phyloP scores from a whole-genome alignment of 2,888 invertebrate species.

The Neoscelio sp. region DNA sequence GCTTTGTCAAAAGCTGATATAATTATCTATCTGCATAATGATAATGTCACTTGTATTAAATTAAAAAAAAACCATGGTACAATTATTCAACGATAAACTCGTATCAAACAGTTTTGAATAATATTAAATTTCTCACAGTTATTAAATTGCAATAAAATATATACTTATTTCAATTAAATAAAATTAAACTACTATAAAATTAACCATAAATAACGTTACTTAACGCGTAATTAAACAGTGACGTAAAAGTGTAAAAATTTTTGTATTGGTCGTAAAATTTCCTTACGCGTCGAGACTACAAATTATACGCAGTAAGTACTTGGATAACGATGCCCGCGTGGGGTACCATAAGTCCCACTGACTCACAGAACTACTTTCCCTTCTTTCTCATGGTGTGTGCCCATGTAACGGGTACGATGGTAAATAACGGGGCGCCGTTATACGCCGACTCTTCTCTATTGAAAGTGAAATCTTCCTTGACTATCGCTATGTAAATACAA shows the following conservation, averaged over 20 bases:
- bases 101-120: too few species aligned
- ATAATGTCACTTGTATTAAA: too few species aligned
- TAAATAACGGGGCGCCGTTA: conserved; percentile 77
- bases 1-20: too few species aligned
- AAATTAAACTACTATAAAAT: conserved; percentile 5
- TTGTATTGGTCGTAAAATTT: conserved; percentile 32
- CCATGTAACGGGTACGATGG: conserved; percentile 64
- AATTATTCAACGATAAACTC: too few species aligned
- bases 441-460: conserved; percentile 73
- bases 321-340: conserved; percentile 45
- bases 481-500: conserved; percentile 47
- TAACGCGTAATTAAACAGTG: conserved; percentile 28
- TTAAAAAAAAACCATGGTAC: too few species aligned
- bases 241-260: conserved; percentile 29
- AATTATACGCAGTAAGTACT: conserved; percentile 35
- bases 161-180: neutral
- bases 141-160: too few species aligned
- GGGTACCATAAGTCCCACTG: conserved; percentile 81
- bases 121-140: too few species aligned
- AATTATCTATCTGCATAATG: too few species aligned
- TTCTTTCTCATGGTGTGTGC: conserved; percentile 76
- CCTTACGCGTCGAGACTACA: conserved; percentile 36
- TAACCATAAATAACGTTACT: conserved; percentile 25
- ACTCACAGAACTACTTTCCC: conserved; percentile 83
- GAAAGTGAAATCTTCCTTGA: conserved; percentile 67